Evolutionary conservation across 2,797 vertebrate genomes (phyloP).

Genomic region (Amniataba percoides): DNA sequence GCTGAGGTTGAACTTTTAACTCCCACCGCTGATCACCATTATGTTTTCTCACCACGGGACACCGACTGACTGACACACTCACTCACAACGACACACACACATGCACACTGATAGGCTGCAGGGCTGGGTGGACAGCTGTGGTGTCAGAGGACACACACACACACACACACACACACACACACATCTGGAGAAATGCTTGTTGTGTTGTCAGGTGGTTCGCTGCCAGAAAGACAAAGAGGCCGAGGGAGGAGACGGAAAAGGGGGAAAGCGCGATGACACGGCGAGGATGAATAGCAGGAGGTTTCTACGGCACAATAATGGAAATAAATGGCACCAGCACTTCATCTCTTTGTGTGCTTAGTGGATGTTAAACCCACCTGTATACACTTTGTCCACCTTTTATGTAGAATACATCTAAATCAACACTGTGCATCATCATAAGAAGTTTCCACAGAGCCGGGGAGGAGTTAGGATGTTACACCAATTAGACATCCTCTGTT

Average conservation of each 20-base stretch:
- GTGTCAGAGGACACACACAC: constrained; percentile 52
- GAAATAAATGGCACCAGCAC: constrained; percentile 6
- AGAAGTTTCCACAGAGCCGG: neutral
- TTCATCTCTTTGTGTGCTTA: neutral
- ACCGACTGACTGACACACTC: constrained; percentile 41
- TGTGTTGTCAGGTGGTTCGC: constrained; percentile 58
- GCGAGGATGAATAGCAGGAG: constrained; percentile 31
- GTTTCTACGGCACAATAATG: neutral
- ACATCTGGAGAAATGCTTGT: constrained; percentile 83
- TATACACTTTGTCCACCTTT: neutral
- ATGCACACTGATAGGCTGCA: constrained; percentile 49
- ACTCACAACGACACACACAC: constrained; percentile 19
- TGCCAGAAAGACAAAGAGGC: constrained; percentile 64
- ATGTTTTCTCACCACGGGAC: constrained; percentile 60
- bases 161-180: constrained; percentile 43
- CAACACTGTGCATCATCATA: neutral
- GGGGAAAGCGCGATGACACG: constrained; percentile 25
- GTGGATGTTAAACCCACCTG: neutral
- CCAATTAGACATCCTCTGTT: neutral
- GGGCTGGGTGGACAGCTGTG: constrained; percentile 71
- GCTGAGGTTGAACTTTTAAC: constrained; percentile 73
- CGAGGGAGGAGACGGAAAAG: constrained; percentile 39
- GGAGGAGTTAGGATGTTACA: neutral
- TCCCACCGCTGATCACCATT: constrained; percentile 72
- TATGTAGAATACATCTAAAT: neutral